Base-by-base conservation (phyloP, 2,888 invertebrate species). In the Ormia ochracea region DNA sequence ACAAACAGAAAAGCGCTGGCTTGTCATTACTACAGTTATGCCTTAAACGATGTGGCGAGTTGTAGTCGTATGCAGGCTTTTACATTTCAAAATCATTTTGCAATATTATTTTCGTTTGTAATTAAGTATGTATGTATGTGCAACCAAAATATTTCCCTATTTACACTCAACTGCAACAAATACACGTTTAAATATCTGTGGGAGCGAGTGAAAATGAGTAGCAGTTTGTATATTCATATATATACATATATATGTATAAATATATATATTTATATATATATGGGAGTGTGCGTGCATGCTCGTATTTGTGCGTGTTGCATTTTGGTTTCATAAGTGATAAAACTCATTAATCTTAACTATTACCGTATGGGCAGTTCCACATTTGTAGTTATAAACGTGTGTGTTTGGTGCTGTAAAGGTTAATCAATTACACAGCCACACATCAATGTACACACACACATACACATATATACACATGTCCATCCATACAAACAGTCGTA, bases 331-430 rank as follows among this genome's bases (percentile, higher is more conserved):
- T 70, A 76, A 80, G 50, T 75, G 70, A 75, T 72, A 75, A 76
- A 80, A 76, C 61, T 80, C 66, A 75, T 75, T 80, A 80, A 80
- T 80, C 72, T 72, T 68, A 17, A 56, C 59, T n/a, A 69, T 48
- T 65, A 48, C 17, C 61, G 63, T 80, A 79, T 80, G 72, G 79
- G 70, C 79, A 75, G 66, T 80, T 76, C 79, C 79, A 80, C 72
- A 70, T 70, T 66, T 48, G 75, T 75, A 63, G 31, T 38, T 43
- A 48, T 28, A 48, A 38, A 41, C 28, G 59, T 38, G 38, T 48
- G 38, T 28, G 56, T 63, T 45, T 65, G 54, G 65, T 74, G 21
- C 58, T 63, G 63, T 69, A 76, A 63, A 76, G 69, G 76, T 76
- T 76, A 76, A 76, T 69, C 56, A 76, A 75, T 68, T 63, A 48